Evolutionary conservation across 2,888 invertebrate genomes (phyloP).

Genomic region (Apamea anceps): DNA sequence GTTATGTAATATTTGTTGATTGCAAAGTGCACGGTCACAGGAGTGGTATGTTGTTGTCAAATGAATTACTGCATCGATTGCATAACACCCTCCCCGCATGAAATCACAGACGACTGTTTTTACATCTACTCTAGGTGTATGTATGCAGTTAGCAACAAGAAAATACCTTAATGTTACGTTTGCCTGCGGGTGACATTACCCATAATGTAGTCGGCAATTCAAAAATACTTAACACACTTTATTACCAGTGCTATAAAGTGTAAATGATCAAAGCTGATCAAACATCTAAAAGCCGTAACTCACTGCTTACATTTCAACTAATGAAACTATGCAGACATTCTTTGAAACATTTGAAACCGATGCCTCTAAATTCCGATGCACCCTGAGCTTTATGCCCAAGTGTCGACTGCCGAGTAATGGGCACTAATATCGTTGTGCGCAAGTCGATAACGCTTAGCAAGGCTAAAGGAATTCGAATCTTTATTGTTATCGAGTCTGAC

Average conservation of each 20-base stretch:
- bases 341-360: constrained; percentile 56
- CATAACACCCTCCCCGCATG: constrained; percentile 23
- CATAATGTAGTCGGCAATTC: constrained; percentile 12
- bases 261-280: constrained; percentile 27
- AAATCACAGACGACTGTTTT: constrained; percentile 18
- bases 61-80: constrained; percentile 46
- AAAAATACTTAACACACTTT: constrained; percentile 23
- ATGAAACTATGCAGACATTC: constrained; percentile 56
- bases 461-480: constrained; percentile 73
- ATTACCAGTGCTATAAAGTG: constrained; percentile 9
- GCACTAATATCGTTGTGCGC: constrained; percentile 72
- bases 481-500: constrained; percentile 53
- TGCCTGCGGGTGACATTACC: constrained; percentile 24
- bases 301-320: constrained; percentile 34
- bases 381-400: constrained; percentile 53
- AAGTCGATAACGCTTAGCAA: constrained; percentile 73
- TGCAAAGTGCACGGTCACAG: constrained; percentile 25
- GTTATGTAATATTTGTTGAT: constrained; percentile 42
- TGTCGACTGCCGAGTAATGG: constrained; percentile 60
- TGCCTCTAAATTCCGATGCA: constrained; percentile 64
- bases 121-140: not conserved
- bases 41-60: constrained; percentile 36
- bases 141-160: constrained; percentile 22
- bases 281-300: constrained; percentile 33
- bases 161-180: constrained; percentile 1